These are phyloP conservation scores for Heloderma charlesbogerti DNA, from an alignment of 2,113 vertebrate genomes.

Conservation along the genomic window DNA sequence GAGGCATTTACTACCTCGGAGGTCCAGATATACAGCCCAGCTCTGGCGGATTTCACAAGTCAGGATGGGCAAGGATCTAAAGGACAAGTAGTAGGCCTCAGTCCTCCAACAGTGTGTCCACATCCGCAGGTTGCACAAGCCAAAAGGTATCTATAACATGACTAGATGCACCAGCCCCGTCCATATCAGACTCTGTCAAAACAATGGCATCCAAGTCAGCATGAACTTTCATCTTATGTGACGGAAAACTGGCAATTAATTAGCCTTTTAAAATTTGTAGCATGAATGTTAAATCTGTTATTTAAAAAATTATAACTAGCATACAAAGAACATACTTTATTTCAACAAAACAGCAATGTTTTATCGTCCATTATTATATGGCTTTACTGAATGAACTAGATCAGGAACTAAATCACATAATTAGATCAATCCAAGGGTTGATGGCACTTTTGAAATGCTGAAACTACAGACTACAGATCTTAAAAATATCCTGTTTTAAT, in stretches of 20 bases:
- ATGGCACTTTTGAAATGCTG: background rate
- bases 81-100: no score
- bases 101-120: no score
- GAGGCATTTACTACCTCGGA: no score
- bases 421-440: background rate
- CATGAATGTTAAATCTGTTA: background rate
- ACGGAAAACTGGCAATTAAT: background rate
- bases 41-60: no score
- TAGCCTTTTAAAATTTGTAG: background rate
- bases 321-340: background rate
- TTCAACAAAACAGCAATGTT: background rate
- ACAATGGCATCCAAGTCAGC: no score
- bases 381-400: background rate
- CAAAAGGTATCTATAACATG: no score
- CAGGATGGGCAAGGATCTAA: no score
- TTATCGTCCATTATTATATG: background rate
- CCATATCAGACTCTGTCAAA: no score
- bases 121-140: no score
- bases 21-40: no score
- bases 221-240: fast-evolving
- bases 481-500: background rate
- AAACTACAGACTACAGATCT: background rate
- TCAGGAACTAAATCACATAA: background rate
- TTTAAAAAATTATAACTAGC: background rate
- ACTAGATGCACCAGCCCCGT: no score